phyloP scores from a whole-genome alignment of 2,113 vertebrate species.

The Haliaeetus leucogaster region DNA sequence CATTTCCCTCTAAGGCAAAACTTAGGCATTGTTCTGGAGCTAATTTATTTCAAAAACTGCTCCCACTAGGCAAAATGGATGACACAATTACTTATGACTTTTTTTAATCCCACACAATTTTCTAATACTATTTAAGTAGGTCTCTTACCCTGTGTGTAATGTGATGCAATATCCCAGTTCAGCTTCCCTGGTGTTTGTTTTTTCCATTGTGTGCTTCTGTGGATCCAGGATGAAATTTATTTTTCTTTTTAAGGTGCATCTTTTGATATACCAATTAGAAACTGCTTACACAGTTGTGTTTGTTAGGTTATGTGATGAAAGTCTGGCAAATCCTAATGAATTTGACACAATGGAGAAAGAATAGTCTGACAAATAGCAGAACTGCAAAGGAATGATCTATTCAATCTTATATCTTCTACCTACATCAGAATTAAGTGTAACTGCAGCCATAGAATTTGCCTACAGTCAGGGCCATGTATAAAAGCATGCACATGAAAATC shows the following conservation, averaged over 20 bases:
- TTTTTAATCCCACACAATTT: neutral
- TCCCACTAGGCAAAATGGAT: neutral
- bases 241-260: neutral
- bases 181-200: neutral
- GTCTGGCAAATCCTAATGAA: neutral
- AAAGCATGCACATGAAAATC: neutral
- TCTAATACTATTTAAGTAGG: neutral
- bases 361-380: neutral
- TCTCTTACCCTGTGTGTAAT: neutral
- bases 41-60: neutral
- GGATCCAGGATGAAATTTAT: neutral
- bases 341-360: neutral
- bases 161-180: fast-evolving
- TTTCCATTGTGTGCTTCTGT: neutral
- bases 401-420: neutral
- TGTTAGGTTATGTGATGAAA: neutral
- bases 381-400: neutral
- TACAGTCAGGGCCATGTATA: neutral
- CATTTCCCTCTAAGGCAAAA: neutral
- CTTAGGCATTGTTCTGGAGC: neutral
- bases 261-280: neutral
- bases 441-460: neutral
- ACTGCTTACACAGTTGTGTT: neutral
- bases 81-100: neutral
- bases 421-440: neutral